Base-by-base conservation (phyloP, 2,797 vertebrate species). In the Protosalanx chinensis region DNA sequence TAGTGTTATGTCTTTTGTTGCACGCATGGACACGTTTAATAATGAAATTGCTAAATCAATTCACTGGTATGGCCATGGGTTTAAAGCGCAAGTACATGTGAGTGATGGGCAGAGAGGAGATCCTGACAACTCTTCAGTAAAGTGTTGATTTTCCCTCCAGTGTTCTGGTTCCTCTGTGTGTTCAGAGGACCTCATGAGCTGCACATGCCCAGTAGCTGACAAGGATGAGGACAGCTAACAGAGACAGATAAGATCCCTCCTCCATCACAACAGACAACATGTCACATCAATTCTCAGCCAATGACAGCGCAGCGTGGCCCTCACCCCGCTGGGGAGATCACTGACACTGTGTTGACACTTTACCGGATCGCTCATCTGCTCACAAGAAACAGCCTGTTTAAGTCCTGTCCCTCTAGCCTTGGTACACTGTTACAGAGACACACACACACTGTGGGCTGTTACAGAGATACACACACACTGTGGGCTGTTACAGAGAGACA, bases 371-470 rank as follows among this genome's bases (percentile, higher is more conserved):
- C 72, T 73, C 29, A 71, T 72, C 63, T 64, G 68, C 73, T 57
- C 16, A 46, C 29, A 70, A 67, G 70, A 73, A 71, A 72, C n/a
- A 68, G 75, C 71, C 65, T 76, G 63, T 56, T 53, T 60, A 51
- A 77, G 73, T 76, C 23, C 23, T 27, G 64, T 68, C 58, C 23
- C 62, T 20, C 51, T 68, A 72, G 79, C 70, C 74, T 77, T 74
- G 74, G 51, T 71, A 53, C 76, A 74, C 62, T 69, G 63, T 46
- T 71, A 2, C 15, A 23, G 63, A 74, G 49, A 76, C 18, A 35
- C 10, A 58, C 71, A 75, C 60, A 77, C 71, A 72, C 82, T 80
- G 71, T 63, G 71, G 68, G 67, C 62, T 69, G 63, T 53, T 71
- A 2, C 15, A 23, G 63, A 74, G 49, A 76, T n/a, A 35, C 10